Base-by-base conservation (phyloP, 2,888 invertebrate species). In the Rapana venosa region DNA sequence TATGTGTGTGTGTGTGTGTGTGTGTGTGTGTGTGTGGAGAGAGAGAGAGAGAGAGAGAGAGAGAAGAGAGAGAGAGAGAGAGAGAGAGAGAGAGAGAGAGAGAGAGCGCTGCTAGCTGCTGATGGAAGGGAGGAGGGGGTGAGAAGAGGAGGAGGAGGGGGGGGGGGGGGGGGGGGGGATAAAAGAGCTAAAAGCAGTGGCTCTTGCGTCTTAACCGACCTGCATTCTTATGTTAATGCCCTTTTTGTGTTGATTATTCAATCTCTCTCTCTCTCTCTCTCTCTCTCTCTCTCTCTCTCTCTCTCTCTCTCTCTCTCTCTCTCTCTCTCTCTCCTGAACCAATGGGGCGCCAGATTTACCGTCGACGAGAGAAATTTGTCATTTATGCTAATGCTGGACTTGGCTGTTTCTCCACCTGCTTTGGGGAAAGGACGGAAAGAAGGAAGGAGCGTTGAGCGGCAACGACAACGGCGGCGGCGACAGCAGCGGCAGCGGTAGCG, bases 171-270 rank as follows among this genome's bases (percentile, higher is more conserved):
- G 47, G 47, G 47, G 47, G 47, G 47, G 47, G 47, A 47, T 47
- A 47, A 47, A 47, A 47, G 47, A 47, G 47, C 47, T 47, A 47
- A 47, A n/a, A 47, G 47, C 47, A 47, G 47, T 47, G 47, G 47
- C 47, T 47, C 47, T n/a, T 17, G 66, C 66, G 81, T 87, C 81
- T 84, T 56, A 66, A 6, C 81, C 32, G 77, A 84, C 84, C 70
- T 30, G 83, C 74, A 32, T 89, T 89, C 89, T 90, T 88, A 88
- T 90, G 90, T 83, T 89, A 90, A 90, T 90, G 1, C 61, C 17
- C 61, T 22, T 22, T 61, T 61, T 61, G 61, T 61, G 15, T 61
- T 61, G 61, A 20, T 61, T 61, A 20, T 61, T 66, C 66, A 66
- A n/a, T n/a, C 26, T n/a, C n/a, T n/a, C 74, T 74, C 74, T 70